These are phyloP conservation scores for Chelonia mydas DNA, from an alignment of 2,797 vertebrate species.

Conservation along the genomic window DNA sequence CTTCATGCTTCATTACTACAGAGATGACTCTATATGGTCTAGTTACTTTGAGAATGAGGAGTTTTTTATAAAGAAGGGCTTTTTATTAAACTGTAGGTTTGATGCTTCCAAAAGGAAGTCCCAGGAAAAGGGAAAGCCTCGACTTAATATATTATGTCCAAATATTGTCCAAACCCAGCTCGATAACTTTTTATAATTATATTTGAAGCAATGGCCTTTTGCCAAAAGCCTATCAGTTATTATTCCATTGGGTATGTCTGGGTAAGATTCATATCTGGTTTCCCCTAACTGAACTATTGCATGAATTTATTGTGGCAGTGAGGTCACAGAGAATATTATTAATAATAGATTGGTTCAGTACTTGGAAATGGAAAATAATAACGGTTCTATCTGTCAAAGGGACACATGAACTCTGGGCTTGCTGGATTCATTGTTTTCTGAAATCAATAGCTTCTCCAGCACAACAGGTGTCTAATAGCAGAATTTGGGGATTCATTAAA, in stretches of 20 bases:
- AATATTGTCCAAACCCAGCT: slow-evolving; percentile 7
- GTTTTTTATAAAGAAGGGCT: slow-evolving; percentile 2
- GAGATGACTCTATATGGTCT: not conserved
- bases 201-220: slow-evolving; percentile 39
- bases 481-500: slow-evolving; percentile 38
- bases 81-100: slow-evolving; percentile 28
- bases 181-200: slow-evolving; percentile 20
- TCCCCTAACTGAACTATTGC: slow-evolving; percentile 41
- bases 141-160: not conserved
- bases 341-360: slow-evolving; percentile 57
- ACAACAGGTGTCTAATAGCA: slow-evolving; percentile 5
- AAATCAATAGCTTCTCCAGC: slow-evolving; percentile 17
- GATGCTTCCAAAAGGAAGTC: not conserved
- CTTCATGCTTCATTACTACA: not conserved
- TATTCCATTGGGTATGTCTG: not conserved
- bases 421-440: slow-evolving; percentile 47
- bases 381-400: slow-evolving; percentile 41
- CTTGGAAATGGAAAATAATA: slow-evolving; percentile 36
- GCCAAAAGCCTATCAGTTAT: slow-evolving; percentile 23
- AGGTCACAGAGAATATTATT: slow-evolving; percentile 56
- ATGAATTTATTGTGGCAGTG: slow-evolving; percentile 58
- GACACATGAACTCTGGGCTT: not conserved
- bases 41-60: slow-evolving; percentile 7
- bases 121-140: slow-evolving; percentile 15
- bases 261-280: slow-evolving; percentile 17